A percentile compares a stretch with the other conserved stretches of the same genome.
These are phyloP conservation scores for Acronicta alni DNA, from an alignment of 2,888 invertebrate species.

Conservation along the genomic window DNA sequence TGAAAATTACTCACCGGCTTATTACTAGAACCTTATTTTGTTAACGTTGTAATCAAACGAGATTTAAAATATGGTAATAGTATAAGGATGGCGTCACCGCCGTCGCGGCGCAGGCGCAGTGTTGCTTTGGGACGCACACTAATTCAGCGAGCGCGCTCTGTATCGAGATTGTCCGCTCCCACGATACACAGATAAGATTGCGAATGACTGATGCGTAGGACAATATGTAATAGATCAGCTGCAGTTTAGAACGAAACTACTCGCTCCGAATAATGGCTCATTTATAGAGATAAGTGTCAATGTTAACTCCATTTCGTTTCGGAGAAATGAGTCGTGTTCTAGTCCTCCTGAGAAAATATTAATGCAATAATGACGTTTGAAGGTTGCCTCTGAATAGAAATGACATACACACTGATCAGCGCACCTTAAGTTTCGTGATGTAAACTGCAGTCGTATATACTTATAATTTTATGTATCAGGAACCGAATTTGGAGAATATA, in stretches of 20 bases:
- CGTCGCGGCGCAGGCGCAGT: slow-evolving; percentile 12
- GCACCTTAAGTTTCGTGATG: too few relatives aligned
- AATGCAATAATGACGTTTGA: slow-evolving; percentile 53
- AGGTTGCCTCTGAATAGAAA: slow-evolving; percentile 22
- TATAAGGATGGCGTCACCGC: slow-evolving; percentile 54
- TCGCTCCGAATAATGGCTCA: slow-evolving; percentile 78
- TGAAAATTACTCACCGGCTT: slow-evolving; percentile 47
- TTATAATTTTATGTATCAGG: too few relatives aligned
- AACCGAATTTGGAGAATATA: too few relatives aligned
- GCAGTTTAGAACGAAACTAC: slow-evolving; percentile 73
- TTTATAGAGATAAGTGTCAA: slow-evolving; percentile 85
- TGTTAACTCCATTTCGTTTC: slow-evolving; percentile 68
- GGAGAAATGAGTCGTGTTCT: slow-evolving; percentile 63
- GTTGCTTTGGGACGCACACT: slow-evolving; percentile 58
- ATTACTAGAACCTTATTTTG: slow-evolving; percentile 50
- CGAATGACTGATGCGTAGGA: slow-evolving; percentile 85
- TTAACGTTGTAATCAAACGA: slow-evolving; percentile 57
- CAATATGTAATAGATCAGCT: slow-evolving; percentile 85
- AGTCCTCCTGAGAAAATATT: slow-evolving; percentile 66
- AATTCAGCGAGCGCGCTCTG: slow-evolving; percentile 58
- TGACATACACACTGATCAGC: slow-evolving; percentile 21
- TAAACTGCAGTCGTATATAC: too few relatives aligned
- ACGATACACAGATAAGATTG: slow-evolving; percentile 86
- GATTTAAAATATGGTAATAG: slow-evolving; percentile 61
- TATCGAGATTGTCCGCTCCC: slow-evolving; percentile 74